Conservation (phyloP, 1,140 invertebrate species). For the Pogonus chalceus region DNA sequence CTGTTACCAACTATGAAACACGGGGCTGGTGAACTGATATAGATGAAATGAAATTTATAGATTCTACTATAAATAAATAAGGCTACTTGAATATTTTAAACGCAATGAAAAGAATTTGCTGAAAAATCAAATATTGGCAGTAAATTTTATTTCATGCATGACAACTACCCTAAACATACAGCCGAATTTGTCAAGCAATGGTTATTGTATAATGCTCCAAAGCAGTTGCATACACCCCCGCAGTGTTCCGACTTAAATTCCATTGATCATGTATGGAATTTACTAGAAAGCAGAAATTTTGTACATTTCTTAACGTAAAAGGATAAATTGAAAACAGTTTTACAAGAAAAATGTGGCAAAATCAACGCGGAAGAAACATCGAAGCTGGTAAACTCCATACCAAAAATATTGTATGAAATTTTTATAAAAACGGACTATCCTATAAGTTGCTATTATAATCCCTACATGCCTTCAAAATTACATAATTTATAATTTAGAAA, state of each 20-base stretch:
- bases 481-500: too few relatives aligned
- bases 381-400: too few relatives aligned
- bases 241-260: constrained; percentile 18
- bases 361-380: too few relatives aligned
- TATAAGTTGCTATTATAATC: too few relatives aligned
- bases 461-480: too few relatives aligned
- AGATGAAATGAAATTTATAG: constrained; percentile 25
- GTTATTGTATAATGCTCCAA: constrained; percentile 14
- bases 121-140: constrained; percentile 21
- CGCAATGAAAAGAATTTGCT: constrained; percentile 17
- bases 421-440: too few relatives aligned
- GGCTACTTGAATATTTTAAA: constrained; percentile 19
- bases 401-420: too few relatives aligned
- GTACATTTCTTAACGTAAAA: too few relatives aligned
- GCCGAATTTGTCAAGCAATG: constrained; percentile 18
- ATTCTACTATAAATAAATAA: constrained; percentile 28
- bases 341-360: too few relatives aligned
- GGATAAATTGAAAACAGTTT: too few relatives aligned
- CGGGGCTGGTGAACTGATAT: constrained; percentile 25
- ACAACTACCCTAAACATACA: constrained; percentile 27
- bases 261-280: constrained; percentile 26
- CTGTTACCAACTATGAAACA: constrained; percentile 8
- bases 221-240: constrained; percentile 11
- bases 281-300: too few relatives aligned
- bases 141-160: constrained; percentile 11